Evolutionary conservation across 2,888 invertebrate genomes (phyloP).

Genomic region (Nomada ferruginata): DNA sequence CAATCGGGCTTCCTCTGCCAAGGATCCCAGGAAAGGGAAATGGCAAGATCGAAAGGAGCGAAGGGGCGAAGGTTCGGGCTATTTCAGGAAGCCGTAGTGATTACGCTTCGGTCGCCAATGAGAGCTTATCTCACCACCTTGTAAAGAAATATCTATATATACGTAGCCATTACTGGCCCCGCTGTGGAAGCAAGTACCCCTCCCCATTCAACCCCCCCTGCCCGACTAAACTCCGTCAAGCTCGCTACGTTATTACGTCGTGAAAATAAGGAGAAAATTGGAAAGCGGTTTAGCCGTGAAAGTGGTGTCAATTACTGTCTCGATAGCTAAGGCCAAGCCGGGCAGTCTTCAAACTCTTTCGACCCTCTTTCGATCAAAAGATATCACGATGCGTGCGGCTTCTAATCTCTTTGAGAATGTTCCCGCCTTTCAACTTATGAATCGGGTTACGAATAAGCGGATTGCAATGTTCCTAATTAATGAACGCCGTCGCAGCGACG

Average conservation of each 20-base stretch:
- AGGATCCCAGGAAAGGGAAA: constrained; percentile 61
- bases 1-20: constrained; percentile 51
- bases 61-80: constrained; percentile 59
- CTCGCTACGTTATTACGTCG: constrained; percentile 69
- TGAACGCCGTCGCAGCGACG: neutral
- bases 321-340: constrained; percentile 38
- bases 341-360: neutral
- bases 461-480: constrained; percentile 12
- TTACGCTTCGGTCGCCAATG: constrained; percentile 72
- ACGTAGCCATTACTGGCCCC: constrained; percentile 56
- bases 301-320: constrained; percentile 70
- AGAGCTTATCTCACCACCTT: constrained; percentile 66
- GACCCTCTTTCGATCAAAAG: constrained; percentile 23
- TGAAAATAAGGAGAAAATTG: constrained; percentile 75
- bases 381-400: neutral
- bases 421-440: constrained; percentile 32
- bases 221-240: constrained; percentile 56
- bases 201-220: constrained; percentile 12
- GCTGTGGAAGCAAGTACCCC: constrained; percentile 22
- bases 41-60: constrained; percentile 41
- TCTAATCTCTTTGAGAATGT: neutral
- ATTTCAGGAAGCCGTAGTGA: constrained; percentile 70
- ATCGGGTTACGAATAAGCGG: constrained; percentile 22
- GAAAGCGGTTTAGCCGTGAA: constrained; percentile 68
- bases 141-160: constrained; percentile 61